Evolutionary conservation across 1,140 invertebrate genomes (phyloP), one percentile per base, ranked within the genome.

Genomic region (Drosophila ambigua): DNA sequence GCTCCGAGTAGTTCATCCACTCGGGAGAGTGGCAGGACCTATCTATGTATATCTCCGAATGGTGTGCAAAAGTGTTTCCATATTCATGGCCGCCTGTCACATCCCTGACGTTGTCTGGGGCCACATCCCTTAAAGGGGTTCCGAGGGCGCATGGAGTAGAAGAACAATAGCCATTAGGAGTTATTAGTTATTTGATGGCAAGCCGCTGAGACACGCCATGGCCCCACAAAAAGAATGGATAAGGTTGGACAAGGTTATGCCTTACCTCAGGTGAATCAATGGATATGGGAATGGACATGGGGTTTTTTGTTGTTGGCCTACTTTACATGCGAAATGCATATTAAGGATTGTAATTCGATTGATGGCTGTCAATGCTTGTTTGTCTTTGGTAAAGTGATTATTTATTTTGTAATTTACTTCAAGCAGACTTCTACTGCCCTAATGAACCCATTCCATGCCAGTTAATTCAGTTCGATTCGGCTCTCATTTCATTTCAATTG

Each of bases 131-230:
- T 28, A 35, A 48, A 57, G 35, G 35, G 44, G 44, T 28, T 49
- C 45, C 20, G 49, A 31, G 43, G 20, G 20, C 2, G 20, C 20
- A 20, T 20, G 0, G 20, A 20, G 20, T 20, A 20, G 20, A 20
- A 20, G 20, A 20, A 60, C 78, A 60, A 77, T 52, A 59, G 62
- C 67, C 79, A 82, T 82, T 81, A 72, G 73, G 57, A 58, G 60
- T 73, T 78, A 82, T 82, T 82, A 77, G 73, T 63, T 73, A 39
- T 65, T 48, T 77, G 67, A 73, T 57, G 64, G 57, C 16, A 16
- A 26, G 26, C 26, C 41, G 46, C 41, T 45, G 16, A 48, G 48
- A 61, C 68, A 72, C 69, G 55, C 45, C 48, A 44, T 35, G 26
- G 55, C 31, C 28, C 55, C 45, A 63, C 54, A 61, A 62, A 61